Conservation (phyloP, 2,888 invertebrate species). For the Panopea generosa region DNA sequence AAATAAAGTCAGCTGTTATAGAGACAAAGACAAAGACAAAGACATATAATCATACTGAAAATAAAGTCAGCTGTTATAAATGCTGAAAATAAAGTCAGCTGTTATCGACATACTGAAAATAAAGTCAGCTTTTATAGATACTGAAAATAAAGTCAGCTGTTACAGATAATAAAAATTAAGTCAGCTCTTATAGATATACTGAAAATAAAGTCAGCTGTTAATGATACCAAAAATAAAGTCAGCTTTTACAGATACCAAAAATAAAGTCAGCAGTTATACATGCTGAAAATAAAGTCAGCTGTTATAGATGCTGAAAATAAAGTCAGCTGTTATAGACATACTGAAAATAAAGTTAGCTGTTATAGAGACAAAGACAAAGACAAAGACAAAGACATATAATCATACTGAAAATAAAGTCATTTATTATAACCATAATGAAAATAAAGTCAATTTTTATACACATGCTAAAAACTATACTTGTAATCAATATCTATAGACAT, state of each 20-base stretch:
- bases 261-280: background rate
- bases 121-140: background rate
- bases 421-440: too few relatives aligned
- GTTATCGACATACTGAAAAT: slow-evolving; percentile 89
- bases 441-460: background rate
- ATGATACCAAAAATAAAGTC: background rate
- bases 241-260: background rate
- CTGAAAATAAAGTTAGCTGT: background rate
- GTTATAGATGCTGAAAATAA: slow-evolving; percentile 88
- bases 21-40: background rate
- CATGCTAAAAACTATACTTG: too few relatives aligned
- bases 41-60: background rate
- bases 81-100: too few relatives aligned
- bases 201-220: slow-evolving; percentile 32
- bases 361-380: background rate
- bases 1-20: slow-evolving; percentile 11
- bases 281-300: too few relatives aligned
- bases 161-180: slow-evolving; percentile 8
- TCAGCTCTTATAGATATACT: slow-evolving; percentile 92
- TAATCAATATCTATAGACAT: too few relatives aligned
- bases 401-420: slow-evolving; percentile 86
- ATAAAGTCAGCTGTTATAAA: background rate
- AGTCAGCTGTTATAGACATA: slow-evolving; percentile 79
- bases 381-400: slow-evolving; percentile 93
- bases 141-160: background rate